Evolutionary conservation across 2,797 vertebrate genomes (phyloP), one percentile per base, ranked within the genome.

Genomic region (Xyrichtys novacula): DNA sequence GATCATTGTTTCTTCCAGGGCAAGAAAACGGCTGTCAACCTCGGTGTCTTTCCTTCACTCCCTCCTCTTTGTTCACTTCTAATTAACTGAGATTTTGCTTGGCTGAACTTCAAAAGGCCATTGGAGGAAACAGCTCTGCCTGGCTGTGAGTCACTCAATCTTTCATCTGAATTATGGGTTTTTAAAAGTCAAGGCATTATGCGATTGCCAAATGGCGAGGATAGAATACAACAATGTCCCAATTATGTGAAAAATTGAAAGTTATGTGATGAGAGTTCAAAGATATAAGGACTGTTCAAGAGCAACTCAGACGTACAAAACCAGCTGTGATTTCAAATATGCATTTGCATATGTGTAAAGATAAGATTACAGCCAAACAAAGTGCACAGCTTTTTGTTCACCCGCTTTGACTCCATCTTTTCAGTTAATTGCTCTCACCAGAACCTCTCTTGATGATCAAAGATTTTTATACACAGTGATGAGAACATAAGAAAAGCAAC

Each of bases 31-130:
- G 7, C 73, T 70, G 76, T 89, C 84, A 84, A 44, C 71, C 64
- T 79, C 62, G n/a, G 38, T 70, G 70, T 76, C 85, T 79, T 42
- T 72, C 69, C 55, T 59, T 76, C 85, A 77, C 75, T 71, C 71
- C 73, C 71, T 76, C 62, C 31, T 86, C 83, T 89, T 87, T 88
- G 84, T 87, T 90, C 86, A 84, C 70, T 86, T 85, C 81, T 91
- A 91, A 92, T 91, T 92, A 90, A 85, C 78, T 79, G 78, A 86
- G 83, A 87, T 88, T 92, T 90, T 91, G 85, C 89, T 88, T 91
- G 86, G 87, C 80, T 91, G 83, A 65, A 83, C 90, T 86, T 90
- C 86, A 91, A 91, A 92, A 90, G 90, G 87, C 81, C 87, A 90
- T 67, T 86, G 78, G 80, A 85, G 63, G 81, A 89, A 85, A 84